These are phyloP conservation scores for Luperina testacea DNA, from an alignment of 2,888 invertebrate species.

Conservation along the genomic window DNA sequence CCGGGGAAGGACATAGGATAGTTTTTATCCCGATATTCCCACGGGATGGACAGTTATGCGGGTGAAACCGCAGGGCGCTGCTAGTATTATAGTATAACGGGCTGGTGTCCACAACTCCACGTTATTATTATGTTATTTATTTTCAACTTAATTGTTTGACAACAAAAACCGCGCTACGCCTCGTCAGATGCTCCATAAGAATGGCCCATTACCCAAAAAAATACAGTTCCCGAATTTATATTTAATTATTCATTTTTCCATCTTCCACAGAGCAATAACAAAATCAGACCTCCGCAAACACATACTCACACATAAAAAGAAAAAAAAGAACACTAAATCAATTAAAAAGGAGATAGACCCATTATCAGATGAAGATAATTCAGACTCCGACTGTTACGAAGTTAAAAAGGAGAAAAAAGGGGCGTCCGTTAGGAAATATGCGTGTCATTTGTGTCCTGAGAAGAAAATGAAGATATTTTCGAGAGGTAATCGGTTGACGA, in stretches of 20 bases:
- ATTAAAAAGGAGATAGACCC: slow-evolving; percentile 58
- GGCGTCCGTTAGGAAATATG: slow-evolving; percentile 81
- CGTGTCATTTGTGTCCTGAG: slow-evolving; percentile 94
- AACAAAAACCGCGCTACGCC: not conserved
- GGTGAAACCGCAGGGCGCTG: too few species aligned
- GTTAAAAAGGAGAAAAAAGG: slow-evolving; percentile 62
- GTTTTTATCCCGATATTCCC: too few species aligned
- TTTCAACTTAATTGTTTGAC: not conserved
- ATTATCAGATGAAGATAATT: slow-evolving; percentile 72
- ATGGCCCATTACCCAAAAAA: not conserved
- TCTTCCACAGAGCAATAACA: slow-evolving; percentile 88
- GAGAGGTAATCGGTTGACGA: slow-evolving; percentile 92
- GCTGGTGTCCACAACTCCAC: too few species aligned
- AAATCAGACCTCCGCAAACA: slow-evolving; percentile 91
- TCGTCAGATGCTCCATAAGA: not conserved
- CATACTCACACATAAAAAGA: slow-evolving; percentile 84
- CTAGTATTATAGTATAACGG: too few species aligned
- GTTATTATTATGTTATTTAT: too few species aligned
- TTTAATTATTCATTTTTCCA: not conserved
- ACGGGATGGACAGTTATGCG: too few species aligned
- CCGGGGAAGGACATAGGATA: too few species aligned
- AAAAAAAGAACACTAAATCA: slow-evolving; percentile 59
- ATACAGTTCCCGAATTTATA: not conserved
- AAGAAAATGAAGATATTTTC: slow-evolving; percentile 88
- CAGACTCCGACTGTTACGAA: slow-evolving; percentile 64